Base-by-base conservation (phyloP, 2,797 vertebrate genomes). In the Esox masquinongy region DNA sequence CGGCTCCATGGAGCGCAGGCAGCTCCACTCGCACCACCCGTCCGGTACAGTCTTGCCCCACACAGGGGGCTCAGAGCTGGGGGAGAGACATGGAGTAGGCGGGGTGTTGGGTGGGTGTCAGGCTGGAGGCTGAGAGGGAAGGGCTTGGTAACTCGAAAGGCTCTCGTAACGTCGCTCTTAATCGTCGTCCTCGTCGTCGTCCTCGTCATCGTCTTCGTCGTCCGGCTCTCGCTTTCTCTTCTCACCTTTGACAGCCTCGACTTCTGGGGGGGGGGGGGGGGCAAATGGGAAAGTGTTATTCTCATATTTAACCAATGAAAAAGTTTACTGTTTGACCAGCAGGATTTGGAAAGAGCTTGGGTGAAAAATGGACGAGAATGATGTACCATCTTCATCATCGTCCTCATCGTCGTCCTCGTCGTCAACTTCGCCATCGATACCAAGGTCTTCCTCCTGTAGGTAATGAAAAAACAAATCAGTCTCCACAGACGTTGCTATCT, bases 221-320 rank as follows among this genome's bases (percentile, higher is more conserved):
- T 97, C 96, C 56, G 93, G 92, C 64, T 96, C 96, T 92, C 96
- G 93, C 95, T 97, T 98, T 88, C 96, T 95, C 90, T 98, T 98
- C 85, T 97, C 95, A 9, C 96, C 96, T 91, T 95, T 96, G 68
- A 82, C 85, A 1, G 84, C 77, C 76, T 95, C 95, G 81, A 94
- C 94, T 79, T 95, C 95, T 85, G 94, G 87, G 2, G 1, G 9
- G 9, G 39, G 39, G 39, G 5, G 2, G 9, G 5, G 1, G 87
- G 82, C 15, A 59, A 24, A 74, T 56, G 5, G 68, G 11, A 56
- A 4, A 68, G 8, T 8, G 29, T 75, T 26, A 75, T 15, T 63
- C 9, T 49, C 39, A 50, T 50, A 70, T 2, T 70, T 77, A 39
- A 49, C 34, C 2, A 24, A 74, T 24, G 8, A 11, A 47, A 15